Evolutionary conservation across 2,888 invertebrate species (phyloP).

Genomic region (Zaprionus lineosus): DNA sequence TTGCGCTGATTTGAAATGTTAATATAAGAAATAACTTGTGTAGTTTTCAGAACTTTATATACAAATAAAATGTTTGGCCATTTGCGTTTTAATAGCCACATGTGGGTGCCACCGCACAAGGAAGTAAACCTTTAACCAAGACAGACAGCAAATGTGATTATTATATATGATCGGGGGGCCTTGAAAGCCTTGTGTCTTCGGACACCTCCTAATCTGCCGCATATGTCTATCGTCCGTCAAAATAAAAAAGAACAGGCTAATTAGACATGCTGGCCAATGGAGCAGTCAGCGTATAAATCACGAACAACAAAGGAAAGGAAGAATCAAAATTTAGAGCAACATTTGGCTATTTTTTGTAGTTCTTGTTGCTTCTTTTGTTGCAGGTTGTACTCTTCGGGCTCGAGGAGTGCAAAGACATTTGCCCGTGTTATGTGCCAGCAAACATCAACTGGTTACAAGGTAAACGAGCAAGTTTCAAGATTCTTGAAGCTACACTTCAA

Average conservation of each 20-base stretch:
- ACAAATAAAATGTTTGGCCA: neutral
- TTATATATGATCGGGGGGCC: constrained; percentile 67
- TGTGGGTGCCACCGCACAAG: constrained; percentile 47
- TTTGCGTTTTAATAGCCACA: constrained; percentile 43
- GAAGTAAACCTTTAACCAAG: constrained; percentile 24
- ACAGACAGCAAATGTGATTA: constrained; percentile 62
- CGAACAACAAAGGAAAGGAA: constrained; percentile 7
- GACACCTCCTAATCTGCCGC: constrained; percentile 16
- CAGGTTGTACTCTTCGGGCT: constrained; percentile 7
- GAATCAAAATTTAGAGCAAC: neutral
- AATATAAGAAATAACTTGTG: constrained; percentile 55
- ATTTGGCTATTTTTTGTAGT: no score
- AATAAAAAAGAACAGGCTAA: constrained; percentile 43
- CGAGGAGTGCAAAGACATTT: constrained; percentile 44
- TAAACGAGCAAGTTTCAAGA: constrained; percentile 41
- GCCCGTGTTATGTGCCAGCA: constrained; percentile 26
- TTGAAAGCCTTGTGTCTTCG: constrained; percentile 42
- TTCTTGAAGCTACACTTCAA: constrained; percentile 20
- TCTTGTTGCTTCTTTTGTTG: neutral
- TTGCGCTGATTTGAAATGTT: no score
- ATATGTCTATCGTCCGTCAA: constrained; percentile 34
- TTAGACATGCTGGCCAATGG: constrained; percentile 62
- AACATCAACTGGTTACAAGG: constrained; percentile 46
- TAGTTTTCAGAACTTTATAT: no score
- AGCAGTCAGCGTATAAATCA: constrained; percentile 18